These are phyloP conservation scores for Nesoenas mayeri DNA, from an alignment of 2,113 vertebrate species.

Conservation along the genomic window DNA sequence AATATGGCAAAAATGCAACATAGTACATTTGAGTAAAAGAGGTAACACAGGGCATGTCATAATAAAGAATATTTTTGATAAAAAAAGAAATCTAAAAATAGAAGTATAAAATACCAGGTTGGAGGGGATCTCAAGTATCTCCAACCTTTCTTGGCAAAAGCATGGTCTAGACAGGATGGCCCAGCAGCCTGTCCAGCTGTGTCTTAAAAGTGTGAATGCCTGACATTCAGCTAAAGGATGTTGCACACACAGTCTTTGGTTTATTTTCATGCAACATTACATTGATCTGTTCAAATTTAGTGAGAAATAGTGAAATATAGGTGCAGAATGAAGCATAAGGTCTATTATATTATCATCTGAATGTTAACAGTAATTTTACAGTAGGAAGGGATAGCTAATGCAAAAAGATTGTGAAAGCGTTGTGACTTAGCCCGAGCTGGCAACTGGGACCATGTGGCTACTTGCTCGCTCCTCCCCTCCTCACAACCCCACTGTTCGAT, in stretches of 20 bases:
- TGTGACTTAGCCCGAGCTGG: too few species aligned
- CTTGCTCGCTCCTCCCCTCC: too few species aligned
- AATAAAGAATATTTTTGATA: conserved; percentile 15
- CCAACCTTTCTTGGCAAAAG: too few species aligned
- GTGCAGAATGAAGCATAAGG: background rate
- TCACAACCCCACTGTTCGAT: too few species aligned
- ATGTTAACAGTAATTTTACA: background rate
- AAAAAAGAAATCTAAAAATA: background rate
- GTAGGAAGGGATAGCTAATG: background rate
- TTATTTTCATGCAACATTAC: conserved; percentile 48
- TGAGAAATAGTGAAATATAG: background rate
- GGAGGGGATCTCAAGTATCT: too few species aligned
- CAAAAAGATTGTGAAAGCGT: background rate
- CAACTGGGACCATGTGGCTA: too few species aligned
- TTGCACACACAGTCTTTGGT: background rate
- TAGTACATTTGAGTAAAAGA: background rate
- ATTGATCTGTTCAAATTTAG: conserved; percentile 22
- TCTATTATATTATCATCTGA: background rate
- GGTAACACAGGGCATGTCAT: background rate
- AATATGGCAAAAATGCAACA: background rate
- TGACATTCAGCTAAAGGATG: background rate
- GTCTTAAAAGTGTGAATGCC: background rate
- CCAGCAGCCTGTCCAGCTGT: too few species aligned
- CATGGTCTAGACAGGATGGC: too few species aligned
- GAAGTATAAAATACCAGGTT: too few species aligned